Conservation (phyloP, 1,140 invertebrate genomes). For the Atta cephalotes region DNA sequence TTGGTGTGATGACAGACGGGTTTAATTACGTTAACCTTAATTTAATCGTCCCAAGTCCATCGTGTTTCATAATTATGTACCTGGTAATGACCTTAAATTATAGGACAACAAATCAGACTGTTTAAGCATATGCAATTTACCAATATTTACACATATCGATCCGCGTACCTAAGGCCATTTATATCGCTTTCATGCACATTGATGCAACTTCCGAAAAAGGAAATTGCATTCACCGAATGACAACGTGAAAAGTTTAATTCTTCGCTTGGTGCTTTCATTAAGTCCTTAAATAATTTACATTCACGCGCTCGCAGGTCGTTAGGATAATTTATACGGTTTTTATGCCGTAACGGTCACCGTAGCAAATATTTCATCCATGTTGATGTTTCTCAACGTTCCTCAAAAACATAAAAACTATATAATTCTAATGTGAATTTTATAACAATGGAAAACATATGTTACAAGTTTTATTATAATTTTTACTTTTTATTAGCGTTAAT, state of each 20-base stretch:
- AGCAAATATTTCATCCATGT: slow-evolving; percentile 41
- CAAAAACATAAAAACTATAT: slow-evolving; percentile 20
- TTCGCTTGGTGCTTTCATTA: slow-evolving; percentile 55
- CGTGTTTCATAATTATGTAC: slow-evolving; percentile 52
- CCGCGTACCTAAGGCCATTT: slow-evolving; percentile 36
- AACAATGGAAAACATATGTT: neutral
- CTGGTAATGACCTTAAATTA: slow-evolving; percentile 62
- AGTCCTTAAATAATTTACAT: slow-evolving; percentile 60
- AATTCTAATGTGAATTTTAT: neutral
- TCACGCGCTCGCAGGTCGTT: slow-evolving; percentile 38
- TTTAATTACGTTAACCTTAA: slow-evolving; percentile 53
- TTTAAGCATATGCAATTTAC: slow-evolving; percentile 56
- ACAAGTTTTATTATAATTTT: neutral
- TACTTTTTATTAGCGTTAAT: neutral
- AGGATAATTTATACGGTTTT: slow-evolving; percentile 59
- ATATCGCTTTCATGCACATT: slow-evolving; percentile 15
- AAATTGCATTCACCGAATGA: slow-evolving; percentile 60
- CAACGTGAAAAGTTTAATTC: slow-evolving; percentile 58
- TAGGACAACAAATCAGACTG: slow-evolving; percentile 55
- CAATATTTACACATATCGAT: slow-evolving; percentile 60
- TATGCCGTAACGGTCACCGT: slow-evolving; percentile 23
- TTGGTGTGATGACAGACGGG: neutral
- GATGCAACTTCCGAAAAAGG: slow-evolving; percentile 50
- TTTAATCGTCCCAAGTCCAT: slow-evolving; percentile 45
- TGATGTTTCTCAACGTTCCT: slow-evolving; percentile 21